Conservation (phyloP, 2,888 invertebrate genomes). For the Monoplex corrugatus region DNA sequence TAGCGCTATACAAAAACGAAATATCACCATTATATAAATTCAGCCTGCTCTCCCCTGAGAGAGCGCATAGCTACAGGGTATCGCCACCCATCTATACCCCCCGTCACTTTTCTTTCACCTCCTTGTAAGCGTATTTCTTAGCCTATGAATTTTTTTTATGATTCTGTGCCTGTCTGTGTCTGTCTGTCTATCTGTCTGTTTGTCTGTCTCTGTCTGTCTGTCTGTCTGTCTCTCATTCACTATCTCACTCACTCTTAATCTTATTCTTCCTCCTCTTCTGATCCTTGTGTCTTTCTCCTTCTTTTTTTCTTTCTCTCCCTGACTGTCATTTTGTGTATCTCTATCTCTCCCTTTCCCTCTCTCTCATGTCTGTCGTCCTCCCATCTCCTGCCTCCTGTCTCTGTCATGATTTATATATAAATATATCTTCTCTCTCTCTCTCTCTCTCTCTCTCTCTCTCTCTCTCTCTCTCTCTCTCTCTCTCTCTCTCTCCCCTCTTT, state of each 20-base stretch:
- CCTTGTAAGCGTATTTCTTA: too few relatives aligned
- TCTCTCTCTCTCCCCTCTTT: too few relatives aligned
- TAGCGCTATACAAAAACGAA: too few relatives aligned
- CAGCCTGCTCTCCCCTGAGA: too few relatives aligned
- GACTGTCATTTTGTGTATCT: not conserved
- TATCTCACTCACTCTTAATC: not conserved
- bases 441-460: not conserved
- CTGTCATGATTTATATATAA: not conserved
- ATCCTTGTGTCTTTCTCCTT: not conserved
- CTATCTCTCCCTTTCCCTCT: not conserved
- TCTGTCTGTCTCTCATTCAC: not conserved
- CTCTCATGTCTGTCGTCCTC: not conserved
- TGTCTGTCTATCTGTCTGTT: not conserved
- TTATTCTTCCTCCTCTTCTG: not conserved
- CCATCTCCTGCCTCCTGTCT: not conserved
- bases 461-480: too few relatives aligned
- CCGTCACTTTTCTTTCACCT: too few relatives aligned
- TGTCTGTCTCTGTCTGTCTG: not conserved
- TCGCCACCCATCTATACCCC: too few relatives aligned
- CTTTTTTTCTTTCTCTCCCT: not conserved
- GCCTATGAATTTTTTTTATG: too few relatives aligned
- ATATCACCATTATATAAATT: too few relatives aligned
- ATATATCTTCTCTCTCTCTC: not conserved
- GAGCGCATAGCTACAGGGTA: too few relatives aligned
- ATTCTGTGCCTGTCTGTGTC: too few relatives aligned